Evolutionary conservation across 2,797 vertebrate species (phyloP).

Genomic region (Rhinoraja longicauda): DNA sequence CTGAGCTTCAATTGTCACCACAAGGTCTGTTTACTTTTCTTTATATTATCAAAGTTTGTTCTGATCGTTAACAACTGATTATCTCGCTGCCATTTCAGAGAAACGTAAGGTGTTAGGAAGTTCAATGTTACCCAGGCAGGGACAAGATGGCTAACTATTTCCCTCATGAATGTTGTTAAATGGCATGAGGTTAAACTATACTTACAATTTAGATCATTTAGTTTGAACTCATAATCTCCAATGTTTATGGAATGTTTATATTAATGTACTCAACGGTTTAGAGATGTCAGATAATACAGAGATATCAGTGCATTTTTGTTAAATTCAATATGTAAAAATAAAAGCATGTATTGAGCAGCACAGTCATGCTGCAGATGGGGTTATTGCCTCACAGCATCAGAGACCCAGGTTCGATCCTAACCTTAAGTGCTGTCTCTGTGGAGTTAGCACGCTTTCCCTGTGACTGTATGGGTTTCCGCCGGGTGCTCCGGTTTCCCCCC

Average conservation of each 20-base stretch:
- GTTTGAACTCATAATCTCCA: neutral
- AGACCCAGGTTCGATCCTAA: no score
- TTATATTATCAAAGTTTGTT: neutral
- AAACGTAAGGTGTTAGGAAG: neutral
- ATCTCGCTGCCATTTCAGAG: neutral
- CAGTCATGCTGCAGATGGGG: no score
- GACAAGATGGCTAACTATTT: neutral
- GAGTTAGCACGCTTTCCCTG: no score
- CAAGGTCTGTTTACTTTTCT: neutral
- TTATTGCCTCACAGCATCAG: no score
- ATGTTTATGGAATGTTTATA: no score
- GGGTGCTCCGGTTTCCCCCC: no score
- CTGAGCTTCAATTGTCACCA: neutral
- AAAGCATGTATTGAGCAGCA: neutral
- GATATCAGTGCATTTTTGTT: neutral
- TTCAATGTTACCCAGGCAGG: neutral
- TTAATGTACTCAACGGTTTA: neutral
- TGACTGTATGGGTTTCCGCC: no score
- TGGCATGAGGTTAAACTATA: neutral
- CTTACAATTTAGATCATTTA: neutral
- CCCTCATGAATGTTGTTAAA: neutral
- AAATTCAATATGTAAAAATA: neutral
- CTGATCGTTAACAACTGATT: neutral
- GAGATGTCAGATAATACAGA: no score
- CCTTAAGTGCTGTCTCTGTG: no score